Evolutionary conservation across 2,888 invertebrate genomes (phyloP), one percentile per base, ranked within the genome.

Genomic region (Desoria tigrina): DNA sequence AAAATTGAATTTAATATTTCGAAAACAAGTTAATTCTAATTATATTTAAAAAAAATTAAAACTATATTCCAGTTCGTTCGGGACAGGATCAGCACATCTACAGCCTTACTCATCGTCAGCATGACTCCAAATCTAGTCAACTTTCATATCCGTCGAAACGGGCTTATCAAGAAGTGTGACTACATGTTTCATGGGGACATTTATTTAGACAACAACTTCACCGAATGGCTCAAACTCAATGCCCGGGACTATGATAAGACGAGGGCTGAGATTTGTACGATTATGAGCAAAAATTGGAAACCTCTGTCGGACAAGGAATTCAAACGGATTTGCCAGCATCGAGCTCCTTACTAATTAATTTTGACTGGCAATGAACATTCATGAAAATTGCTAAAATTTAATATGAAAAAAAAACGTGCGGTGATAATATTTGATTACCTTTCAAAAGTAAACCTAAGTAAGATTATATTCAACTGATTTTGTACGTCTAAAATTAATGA

Each of bases 21-120:
- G n/a, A n/a, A n/a, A n/a, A n/a, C n/a, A n/a, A n/a, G n/a, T n/a
- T n/a, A n/a, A n/a, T n/a, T n/a, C n/a, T n/a, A n/a, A n/a, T n/a
- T n/a, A n/a, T n/a, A n/a, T n/a, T n/a, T n/a, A n/a, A n/a, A n/a
- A n/a, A 58, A 39, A 57, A 37, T 3, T 26, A 21, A 3, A 53
- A 1, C 39, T 55, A 28, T 63, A 42, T 55, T 63, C 66, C 77
- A 89, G 89, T 81, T 88, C 74, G 82, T 90, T 27, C 85, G 89
- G 7, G 90, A 92, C 78, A 84, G 88, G 76, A 84, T 92, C 64
- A 91, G 91, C 3, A 90, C 90, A 1, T 84, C 88, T 0, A 91
- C 90, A 0, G 83, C 90, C 18, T 80, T 92, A 49, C 82, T 91
- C 16, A 81, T 91, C 50, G 89, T 87, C 0, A 83, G 83, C 54